These are phyloP conservation scores for Dasyornis broadbenti DNA, from an alignment of 2,113 vertebrate species.

Conservation along the genomic window DNA sequence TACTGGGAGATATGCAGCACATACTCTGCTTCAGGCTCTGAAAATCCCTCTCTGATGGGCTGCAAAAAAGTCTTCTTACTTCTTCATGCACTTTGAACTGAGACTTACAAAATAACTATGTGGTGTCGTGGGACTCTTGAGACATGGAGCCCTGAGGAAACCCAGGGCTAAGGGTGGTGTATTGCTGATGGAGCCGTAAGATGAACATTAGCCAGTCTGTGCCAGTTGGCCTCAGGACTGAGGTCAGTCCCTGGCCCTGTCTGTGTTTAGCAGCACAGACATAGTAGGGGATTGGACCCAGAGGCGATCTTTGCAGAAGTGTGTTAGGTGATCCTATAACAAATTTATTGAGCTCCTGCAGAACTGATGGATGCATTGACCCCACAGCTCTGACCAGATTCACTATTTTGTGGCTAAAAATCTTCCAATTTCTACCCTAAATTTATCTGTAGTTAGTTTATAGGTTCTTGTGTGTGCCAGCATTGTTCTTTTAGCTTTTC, in stretches of 20 bases:
- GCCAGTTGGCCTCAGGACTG: background rate
- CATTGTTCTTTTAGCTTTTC: background rate
- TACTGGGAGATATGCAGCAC: background rate
- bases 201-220: background rate
- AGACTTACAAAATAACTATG: background rate
- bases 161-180: background rate
- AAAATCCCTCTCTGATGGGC: background rate
- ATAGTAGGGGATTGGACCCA: background rate
- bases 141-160: background rate
- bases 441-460: background rate
- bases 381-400: background rate
- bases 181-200: background rate
- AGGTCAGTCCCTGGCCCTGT: background rate
- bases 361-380: background rate
- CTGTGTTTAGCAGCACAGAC: background rate
- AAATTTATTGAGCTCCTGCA: background rate
- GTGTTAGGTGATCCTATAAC: background rate
- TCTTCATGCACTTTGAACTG: slow-evolving; percentile 48
- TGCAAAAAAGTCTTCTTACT: background rate
- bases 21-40: background rate
- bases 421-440: background rate
- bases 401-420: background rate
- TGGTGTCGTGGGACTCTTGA: background rate
- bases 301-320: background rate
- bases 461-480: background rate